phyloP scores from a whole-genome alignment of 92 coral and sea anemone species.

The Zoanthus sansibaricus region DNA sequence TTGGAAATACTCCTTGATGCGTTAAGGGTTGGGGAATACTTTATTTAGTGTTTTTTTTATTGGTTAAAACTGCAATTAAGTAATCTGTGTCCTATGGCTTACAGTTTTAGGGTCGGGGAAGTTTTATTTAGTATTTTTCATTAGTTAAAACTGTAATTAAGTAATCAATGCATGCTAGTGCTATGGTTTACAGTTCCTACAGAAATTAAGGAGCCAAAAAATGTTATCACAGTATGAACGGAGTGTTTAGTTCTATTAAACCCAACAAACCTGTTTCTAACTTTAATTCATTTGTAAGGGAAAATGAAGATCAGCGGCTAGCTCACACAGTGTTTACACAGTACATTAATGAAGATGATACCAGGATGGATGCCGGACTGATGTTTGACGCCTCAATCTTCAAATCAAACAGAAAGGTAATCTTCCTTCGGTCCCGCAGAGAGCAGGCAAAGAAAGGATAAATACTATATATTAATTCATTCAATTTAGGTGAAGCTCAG shows the following conservation, averaged over 20 bases:
- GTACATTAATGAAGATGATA: conserved; percentile 89
- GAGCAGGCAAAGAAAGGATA: background rate
- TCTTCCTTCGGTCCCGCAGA: background rate
- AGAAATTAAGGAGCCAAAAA: background rate
- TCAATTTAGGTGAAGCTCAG: no score
- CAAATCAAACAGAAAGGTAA: conserved; percentile 94
- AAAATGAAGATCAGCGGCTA: conserved; percentile 68
- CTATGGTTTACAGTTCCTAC: no score
- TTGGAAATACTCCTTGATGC: no score
- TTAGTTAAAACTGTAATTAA: no score
- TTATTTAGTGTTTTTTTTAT: no score
- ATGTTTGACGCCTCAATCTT: conserved; percentile 93
- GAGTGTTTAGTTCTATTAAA: background rate
- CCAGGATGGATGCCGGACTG: conserved; percentile 82
- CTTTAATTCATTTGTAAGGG: conserved; percentile 60
- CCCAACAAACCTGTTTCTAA: background rate
- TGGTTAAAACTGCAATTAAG: no score
- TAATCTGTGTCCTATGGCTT: no score
- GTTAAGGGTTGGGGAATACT: no score
- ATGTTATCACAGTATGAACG: background rate
- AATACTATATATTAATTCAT: no score
- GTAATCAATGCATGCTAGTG: no score
- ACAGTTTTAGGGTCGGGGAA: no score
- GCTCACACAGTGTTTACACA: conserved; percentile 96
- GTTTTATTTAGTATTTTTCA: no score